Evolutionary conservation across 1,140 invertebrate species (phyloP).

Genomic region (Cydia pomonella): DNA sequence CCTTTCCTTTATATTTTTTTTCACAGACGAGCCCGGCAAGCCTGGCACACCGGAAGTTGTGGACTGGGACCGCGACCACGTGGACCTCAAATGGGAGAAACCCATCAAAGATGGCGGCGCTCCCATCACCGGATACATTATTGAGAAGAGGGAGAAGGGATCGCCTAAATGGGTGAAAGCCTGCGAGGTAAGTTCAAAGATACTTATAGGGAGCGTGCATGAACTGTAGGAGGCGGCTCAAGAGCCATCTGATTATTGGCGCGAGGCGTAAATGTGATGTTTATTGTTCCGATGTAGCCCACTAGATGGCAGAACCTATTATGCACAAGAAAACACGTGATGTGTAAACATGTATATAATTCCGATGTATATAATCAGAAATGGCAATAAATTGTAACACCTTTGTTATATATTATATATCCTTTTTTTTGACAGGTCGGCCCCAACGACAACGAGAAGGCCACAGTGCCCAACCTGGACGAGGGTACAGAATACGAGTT

Average conservation of each 20-base stretch:
- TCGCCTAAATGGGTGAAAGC: slow-evolving; percentile 93
- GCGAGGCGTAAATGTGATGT: too few relatives aligned
- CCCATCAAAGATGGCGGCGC: slow-evolving; percentile 94
- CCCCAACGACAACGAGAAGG: slow-evolving; percentile 87
- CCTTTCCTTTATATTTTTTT: too few relatives aligned
- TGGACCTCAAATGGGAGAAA: slow-evolving; percentile 95
- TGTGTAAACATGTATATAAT: too few relatives aligned
- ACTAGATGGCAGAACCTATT: too few relatives aligned
- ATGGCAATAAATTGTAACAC: too few relatives aligned
- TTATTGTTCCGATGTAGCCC: too few relatives aligned
- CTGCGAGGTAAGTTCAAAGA: slow-evolving; percentile 82
- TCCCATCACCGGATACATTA: slow-evolving; percentile 95
- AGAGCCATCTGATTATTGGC: too few relatives aligned
- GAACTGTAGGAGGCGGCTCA: too few relatives aligned
- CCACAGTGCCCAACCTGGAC: slow-evolving; percentile 89
- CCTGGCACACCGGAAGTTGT: slow-evolving; percentile 93
- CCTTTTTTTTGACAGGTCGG: slow-evolving; percentile 77
- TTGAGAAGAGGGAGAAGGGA: slow-evolving; percentile 96
- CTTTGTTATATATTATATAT: too few relatives aligned
- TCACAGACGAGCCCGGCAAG: slow-evolving; percentile 94
- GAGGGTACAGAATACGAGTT: slow-evolving; percentile 95
- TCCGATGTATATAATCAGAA: too few relatives aligned
- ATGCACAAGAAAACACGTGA: too few relatives aligned
- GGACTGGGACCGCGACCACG: slow-evolving; percentile 97
- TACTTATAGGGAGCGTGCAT: too few relatives aligned